These are phyloP conservation scores for Tichodroma muraria DNA, from an alignment of 2,113 vertebrate species.

Conservation along the genomic window DNA sequence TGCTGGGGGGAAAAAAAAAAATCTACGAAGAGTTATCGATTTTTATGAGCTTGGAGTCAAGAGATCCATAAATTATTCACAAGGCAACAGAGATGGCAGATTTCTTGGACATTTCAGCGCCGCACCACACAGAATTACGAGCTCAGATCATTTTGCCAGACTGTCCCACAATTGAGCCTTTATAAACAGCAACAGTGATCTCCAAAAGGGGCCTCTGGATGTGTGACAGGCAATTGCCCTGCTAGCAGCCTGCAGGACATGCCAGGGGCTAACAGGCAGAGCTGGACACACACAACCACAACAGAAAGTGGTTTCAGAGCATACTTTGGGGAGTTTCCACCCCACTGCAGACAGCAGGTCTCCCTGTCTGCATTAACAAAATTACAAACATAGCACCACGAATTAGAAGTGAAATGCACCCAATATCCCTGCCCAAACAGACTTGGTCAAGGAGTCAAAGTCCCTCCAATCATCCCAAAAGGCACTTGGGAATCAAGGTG, in stretches of 20 bases:
- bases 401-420: background rate
- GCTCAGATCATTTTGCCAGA: background rate
- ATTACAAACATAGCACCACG: background rate
- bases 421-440: background rate
- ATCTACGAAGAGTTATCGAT: background rate
- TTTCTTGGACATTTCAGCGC: background rate
- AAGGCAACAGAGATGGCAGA: slow-evolving; percentile 16
- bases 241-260: background rate
- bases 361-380: background rate
- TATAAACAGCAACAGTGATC: background rate
- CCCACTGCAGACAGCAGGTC: background rate
- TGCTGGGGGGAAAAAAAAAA: background rate
- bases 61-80: slow-evolving; percentile 29
- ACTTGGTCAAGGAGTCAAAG: background rate
- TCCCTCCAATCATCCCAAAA: background rate
- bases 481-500: background rate
- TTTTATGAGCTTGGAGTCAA: slow-evolving; percentile 31
- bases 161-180: background rate
- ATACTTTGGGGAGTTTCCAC: background rate
- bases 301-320: background rate
- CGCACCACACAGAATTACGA: background rate
- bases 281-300: background rate
- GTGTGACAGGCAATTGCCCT: background rate
- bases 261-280: background rate
- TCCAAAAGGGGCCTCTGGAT: background rate